These are phyloP conservation scores for Holothuria scabra DNA, from an alignment of 53 echinoderm and acorn worm species.

Conservation along the genomic window DNA sequence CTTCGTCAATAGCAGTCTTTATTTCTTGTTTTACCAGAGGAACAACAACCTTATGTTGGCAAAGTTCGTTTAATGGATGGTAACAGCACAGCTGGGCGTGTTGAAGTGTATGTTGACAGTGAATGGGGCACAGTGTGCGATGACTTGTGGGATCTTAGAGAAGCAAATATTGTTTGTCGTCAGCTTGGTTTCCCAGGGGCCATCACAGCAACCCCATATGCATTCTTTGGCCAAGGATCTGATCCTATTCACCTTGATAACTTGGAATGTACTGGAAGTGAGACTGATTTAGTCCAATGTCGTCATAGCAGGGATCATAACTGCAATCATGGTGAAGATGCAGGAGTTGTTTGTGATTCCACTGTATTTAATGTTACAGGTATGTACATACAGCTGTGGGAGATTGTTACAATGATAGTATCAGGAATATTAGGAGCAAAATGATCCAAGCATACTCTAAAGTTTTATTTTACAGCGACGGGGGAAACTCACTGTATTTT, in stretches of 20 bases:
- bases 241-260: slow-evolving; percentile 11
- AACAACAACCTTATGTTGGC: too few species aligned
- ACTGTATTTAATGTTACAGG: too few species aligned
- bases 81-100: background rate
- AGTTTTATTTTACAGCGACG: too few species aligned
- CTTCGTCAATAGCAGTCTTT: too few species aligned
- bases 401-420: too few species aligned
- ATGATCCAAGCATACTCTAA: too few species aligned
- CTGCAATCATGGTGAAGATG: slow-evolving; percentile 3
- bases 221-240: background rate
- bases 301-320: background rate
- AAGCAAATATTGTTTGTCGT: slow-evolving; percentile 2
- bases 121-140: slow-evolving; percentile 36
- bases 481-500: too few species aligned
- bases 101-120: slow-evolving; percentile 5
- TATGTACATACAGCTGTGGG: too few species aligned
- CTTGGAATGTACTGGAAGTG: background rate
- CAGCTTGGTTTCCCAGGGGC: slow-evolving; percentile 26
- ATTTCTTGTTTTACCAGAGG: too few species aligned
- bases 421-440: too few species aligned
- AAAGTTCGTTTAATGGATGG: too few species aligned
- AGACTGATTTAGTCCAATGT: background rate
- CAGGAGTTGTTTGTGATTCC: slow-evolving; percentile 11
- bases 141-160: slow-evolving; percentile 17
- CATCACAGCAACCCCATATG: background rate